Base-by-base conservation (phyloP, 2,888 invertebrate genomes). In the Flexamia atlantica region DNA sequence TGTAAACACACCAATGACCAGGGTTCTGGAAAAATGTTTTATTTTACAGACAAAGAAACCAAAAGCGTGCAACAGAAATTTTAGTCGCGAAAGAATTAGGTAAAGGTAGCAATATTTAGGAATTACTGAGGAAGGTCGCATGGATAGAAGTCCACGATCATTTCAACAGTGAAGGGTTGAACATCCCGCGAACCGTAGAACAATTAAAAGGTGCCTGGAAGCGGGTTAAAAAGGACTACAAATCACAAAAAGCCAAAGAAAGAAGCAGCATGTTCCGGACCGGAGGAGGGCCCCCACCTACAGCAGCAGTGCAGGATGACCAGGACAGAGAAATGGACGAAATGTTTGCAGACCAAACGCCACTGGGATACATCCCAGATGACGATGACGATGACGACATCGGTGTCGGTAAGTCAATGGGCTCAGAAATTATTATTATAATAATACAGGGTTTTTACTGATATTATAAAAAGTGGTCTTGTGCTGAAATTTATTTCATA, bases 251-350 rank as follows among this genome's bases (percentile, higher is more conserved):
- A 72, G 72, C 72, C n/a, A 36, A 30, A 72, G 72, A 72, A 32
- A 72, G 72, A 23, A 72, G 30, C 3, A 72, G 72, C 32, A 25
- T 20, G 14, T 72, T 72, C 32, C 5, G 32, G 32, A 72, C 72
- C 32, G 72, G 72, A 72, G 72, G 32, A 72, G 72, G 72, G 72
- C 72, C n/a, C n/a, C n/a, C n/a, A n/a, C n/a, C n/a, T n/a, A n/a
- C n/a, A n/a, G n/a, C n/a, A n/a, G n/a, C n/a, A 72, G 40, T n/a
- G 1, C 20, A 17, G 20, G 72, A 20, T n/a, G 72, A 28, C n/a
- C n/a, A 28, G 32, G 72, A 72, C 72, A 25, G 7, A 1, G 72
- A 28, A 14, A 72, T 72, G 72, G 72, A 72, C 23, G 72, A 28
- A 32, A 17, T 72, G 72, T 72, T 72, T 32, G 28, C 72, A n/a